These are phyloP conservation scores for Drosophila siamana DNA, from an alignment of 2,888 invertebrate species.

Conservation along the genomic window DNA sequence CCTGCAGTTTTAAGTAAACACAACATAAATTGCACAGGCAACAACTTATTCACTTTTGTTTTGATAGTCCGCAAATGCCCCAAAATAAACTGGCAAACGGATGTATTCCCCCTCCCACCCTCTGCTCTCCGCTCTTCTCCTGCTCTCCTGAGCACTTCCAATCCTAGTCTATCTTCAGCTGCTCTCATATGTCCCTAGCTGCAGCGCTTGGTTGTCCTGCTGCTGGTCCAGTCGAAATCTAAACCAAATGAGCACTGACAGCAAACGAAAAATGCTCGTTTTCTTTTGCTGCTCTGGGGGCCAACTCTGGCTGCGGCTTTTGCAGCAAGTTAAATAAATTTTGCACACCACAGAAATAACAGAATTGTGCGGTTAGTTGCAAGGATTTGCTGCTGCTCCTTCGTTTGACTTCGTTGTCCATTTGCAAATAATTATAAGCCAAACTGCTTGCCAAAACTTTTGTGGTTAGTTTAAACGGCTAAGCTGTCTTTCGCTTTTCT, in stretches of 20 bases:
- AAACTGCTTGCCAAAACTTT: slow-evolving; percentile 53
- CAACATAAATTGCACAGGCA: slow-evolving; percentile 64
- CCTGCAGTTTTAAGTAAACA: slow-evolving; percentile 72
- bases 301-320: slow-evolving; percentile 20
- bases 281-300: slow-evolving; percentile 43
- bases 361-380: slow-evolving; percentile 71
- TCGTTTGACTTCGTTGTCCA: slow-evolving; percentile 38
- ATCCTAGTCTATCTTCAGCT: not conserved
- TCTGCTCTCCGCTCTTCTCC: not conserved
- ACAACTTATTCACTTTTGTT: slow-evolving; percentile 79
- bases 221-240: slow-evolving; percentile 11
- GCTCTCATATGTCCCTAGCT: slow-evolving; percentile 32
- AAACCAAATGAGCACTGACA: slow-evolving; percentile 77
- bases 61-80: slow-evolving; percentile 66
- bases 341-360: slow-evolving; percentile 72
- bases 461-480: slow-evolving; percentile 46
- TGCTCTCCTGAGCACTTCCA: not conserved
- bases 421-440: slow-evolving; percentile 65
- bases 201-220: slow-evolving; percentile 25
- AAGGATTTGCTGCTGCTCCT: slow-evolving; percentile 54
- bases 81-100: slow-evolving; percentile 74
- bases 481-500: slow-evolving; percentile 23
- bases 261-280: slow-evolving; percentile 54
- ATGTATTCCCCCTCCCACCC: slow-evolving; percentile 27
- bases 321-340: slow-evolving; percentile 66